A percentile compares a stretch with the other conserved stretches of the same genome.
Evolutionary conservation across 1,140 invertebrate genomes (phyloP).

Genomic region (Bombus pascuorum): DNA sequence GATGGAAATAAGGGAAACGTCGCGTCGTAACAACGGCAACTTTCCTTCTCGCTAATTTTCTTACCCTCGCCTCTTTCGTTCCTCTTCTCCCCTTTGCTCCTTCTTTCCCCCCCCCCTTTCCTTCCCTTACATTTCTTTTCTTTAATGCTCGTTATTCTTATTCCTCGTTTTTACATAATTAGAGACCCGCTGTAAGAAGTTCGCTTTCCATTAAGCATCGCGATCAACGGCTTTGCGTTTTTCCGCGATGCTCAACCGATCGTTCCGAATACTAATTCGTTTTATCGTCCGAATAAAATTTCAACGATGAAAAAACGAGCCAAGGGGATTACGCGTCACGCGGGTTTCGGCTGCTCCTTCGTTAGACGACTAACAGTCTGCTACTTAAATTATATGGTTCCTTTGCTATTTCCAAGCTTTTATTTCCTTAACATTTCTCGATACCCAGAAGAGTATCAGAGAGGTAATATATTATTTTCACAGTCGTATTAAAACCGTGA

Average conservation of each 20-base stretch:
- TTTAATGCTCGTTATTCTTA: conserved; percentile 25
- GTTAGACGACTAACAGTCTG: too few relatives aligned
- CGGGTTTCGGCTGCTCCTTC: too few relatives aligned
- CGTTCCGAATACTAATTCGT: conserved; percentile 25
- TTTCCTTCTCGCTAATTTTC: conserved; percentile 22
- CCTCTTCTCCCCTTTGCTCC: neutral
- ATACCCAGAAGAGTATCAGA: neutral
- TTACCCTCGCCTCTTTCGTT: neutral
- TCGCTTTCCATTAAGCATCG: conserved; percentile 34
- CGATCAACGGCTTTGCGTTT: conserved; percentile 26
- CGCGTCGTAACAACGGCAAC: neutral
- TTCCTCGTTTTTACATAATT: conserved; percentile 33
- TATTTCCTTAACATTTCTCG: neutral
- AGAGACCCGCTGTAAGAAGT: conserved; percentile 13
- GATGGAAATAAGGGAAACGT: neutral
- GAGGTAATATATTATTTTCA: neutral
- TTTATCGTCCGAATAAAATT: neutral
- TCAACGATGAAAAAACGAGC: neutral
- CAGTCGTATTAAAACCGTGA: neutral
- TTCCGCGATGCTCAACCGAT: neutral
- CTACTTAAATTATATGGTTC: too few relatives aligned
- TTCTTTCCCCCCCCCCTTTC: too few relatives aligned
- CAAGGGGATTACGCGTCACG: neutral
- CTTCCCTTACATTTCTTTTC: neutral
- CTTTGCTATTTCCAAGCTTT: too few relatives aligned